Conservation (phyloP, 2,888 invertebrate species). For the Ecliptopera silaceata region DNA sequence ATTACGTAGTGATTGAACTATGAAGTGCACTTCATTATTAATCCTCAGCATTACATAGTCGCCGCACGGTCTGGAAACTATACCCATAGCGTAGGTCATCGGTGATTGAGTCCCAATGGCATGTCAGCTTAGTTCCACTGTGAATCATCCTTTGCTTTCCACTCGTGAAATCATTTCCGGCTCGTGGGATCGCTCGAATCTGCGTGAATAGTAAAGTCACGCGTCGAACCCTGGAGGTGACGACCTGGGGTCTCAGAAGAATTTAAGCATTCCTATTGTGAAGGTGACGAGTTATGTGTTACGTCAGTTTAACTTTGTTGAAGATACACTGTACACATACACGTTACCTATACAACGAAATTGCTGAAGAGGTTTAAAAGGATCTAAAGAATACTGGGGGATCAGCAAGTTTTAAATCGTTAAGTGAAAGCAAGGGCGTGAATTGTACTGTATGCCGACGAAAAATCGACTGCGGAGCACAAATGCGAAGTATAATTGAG, state of each 20-base stretch:
- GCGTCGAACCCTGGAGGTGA: background rate
- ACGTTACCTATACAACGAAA: too few species aligned
- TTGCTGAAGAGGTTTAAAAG: too few species aligned
- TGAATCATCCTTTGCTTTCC: conserved; percentile 9
- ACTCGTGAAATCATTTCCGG: conserved; percentile 3
- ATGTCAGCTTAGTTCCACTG: background rate
- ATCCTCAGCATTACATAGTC: background rate
- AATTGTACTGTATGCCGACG: too few species aligned
- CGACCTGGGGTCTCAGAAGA: background rate
- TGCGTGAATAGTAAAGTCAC: conserved; percentile 7
- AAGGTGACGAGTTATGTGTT: too few species aligned
- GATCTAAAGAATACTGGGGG: too few species aligned
- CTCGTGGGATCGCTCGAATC: conserved; percentile 16
- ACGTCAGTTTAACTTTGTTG: too few species aligned
- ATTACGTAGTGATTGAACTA: background rate
- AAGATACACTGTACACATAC: too few species aligned
- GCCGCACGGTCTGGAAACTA: background rate
- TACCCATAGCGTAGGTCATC: background rate
- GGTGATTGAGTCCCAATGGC: background rate
- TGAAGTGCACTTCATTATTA: background rate
- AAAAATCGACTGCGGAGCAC: too few species aligned
- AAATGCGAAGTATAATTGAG: too few species aligned
- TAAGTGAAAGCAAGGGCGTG: too few species aligned
- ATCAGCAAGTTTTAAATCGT: too few species aligned
- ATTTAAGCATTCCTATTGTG: too few species aligned